These are phyloP conservation scores for Anser brachyrhynchus DNA, from an alignment of 2,113 vertebrate species.

Conservation along the genomic window DNA sequence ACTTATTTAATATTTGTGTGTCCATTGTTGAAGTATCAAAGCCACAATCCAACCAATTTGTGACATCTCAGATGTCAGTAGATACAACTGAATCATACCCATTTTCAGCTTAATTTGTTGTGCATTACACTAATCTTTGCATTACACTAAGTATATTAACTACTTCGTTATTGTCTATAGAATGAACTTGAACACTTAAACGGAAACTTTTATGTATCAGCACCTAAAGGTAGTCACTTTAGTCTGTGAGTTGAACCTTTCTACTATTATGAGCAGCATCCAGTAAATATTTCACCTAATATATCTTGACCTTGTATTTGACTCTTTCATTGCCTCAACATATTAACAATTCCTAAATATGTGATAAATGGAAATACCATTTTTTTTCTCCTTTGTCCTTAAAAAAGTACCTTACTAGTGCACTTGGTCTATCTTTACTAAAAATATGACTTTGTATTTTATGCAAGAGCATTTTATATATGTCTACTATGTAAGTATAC, in stretches of 20 bases:
- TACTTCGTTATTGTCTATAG: not conserved
- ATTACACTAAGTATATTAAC: not conserved
- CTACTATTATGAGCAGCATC: not conserved
- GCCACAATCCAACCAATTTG: not conserved
- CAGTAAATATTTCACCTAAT: not conserved
- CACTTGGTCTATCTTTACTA: not conserved
- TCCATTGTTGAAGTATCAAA: not conserved
- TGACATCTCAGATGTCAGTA: not conserved
- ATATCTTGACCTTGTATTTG: not conserved
- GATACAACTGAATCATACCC: not conserved
- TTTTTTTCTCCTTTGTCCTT: not conserved
- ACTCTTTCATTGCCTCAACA: not conserved
- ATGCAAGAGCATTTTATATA: not conserved
- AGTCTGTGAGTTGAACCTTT: not conserved
- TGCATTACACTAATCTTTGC: not conserved
- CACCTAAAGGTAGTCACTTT: not conserved
- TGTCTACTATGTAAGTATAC: not conserved
- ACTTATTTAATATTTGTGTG: not conserved
- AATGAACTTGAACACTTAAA: not conserved
- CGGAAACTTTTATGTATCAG: not conserved
- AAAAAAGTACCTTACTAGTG: not conserved
- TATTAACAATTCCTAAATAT: not conserved
- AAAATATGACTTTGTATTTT: not conserved
- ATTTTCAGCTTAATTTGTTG: not conserved
- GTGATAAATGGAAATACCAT: not conserved